phyloP scores from a whole-genome alignment of 2,797 vertebrate species.

The Platalea minor region DNA sequence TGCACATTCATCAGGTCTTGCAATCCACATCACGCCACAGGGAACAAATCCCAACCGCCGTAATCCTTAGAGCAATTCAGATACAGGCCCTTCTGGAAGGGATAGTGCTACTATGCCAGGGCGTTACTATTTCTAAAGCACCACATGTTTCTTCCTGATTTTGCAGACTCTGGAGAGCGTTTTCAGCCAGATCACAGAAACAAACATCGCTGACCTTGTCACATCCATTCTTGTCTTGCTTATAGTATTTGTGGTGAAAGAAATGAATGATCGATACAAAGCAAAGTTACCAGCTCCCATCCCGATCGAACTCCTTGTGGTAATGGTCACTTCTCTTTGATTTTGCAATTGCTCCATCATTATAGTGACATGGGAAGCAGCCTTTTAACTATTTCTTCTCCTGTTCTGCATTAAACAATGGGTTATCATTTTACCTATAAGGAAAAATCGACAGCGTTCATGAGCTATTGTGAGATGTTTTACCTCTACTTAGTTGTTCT shows the following conservation, averaged over 20 bases:
- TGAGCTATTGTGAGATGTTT: not conserved
- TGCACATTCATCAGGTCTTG: not conserved
- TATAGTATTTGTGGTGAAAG: conserved; percentile 87
- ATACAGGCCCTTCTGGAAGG: not conserved
- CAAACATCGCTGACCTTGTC: conserved; percentile 89
- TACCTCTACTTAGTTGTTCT: not conserved
- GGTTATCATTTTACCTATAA: not conserved
- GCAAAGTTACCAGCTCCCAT: conserved; percentile 90
- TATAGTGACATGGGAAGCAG: accelerated
- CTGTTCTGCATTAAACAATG: not conserved
- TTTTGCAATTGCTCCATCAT: not conserved
- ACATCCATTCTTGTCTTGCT: conserved; percentile 86
- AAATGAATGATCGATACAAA: conserved; percentile 89
- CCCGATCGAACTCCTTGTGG: conserved; percentile 93
- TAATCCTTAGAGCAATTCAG: not conserved
- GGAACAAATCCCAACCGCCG: not conserved
- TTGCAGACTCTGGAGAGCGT: conserved; percentile 83
- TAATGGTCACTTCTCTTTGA: conserved; percentile 65
- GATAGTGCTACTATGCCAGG: not conserved
- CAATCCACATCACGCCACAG: not conserved
- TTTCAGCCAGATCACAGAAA: conserved; percentile 82
- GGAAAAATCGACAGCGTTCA: not conserved
- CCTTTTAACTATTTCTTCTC: not conserved
- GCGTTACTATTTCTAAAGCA: not conserved
- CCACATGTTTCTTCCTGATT: not conserved